These are phyloP conservation scores for Choristoneura fumiferana DNA, from an alignment of 1,140 invertebrate genomes.

Conservation along the genomic window DNA sequence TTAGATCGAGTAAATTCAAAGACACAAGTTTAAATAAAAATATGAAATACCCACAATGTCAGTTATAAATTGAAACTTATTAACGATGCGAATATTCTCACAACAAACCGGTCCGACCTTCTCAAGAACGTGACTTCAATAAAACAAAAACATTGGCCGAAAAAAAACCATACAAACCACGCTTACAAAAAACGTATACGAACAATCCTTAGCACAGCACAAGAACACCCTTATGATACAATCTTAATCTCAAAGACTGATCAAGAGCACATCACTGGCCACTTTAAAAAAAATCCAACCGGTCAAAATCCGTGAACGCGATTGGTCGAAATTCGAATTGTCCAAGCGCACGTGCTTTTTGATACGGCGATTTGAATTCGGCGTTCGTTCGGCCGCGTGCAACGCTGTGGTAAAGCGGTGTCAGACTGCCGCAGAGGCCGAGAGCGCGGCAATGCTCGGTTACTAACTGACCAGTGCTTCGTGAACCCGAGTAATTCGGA, in stretches of 20 bases:
- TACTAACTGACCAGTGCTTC: not conserved
- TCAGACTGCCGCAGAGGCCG: slow-evolving; percentile 7
- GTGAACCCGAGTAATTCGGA: not conserved
- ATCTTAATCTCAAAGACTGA: slow-evolving; percentile 8
- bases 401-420: not conserved
- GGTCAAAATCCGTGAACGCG: not conserved
- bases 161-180: slow-evolving; percentile 10
- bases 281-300: not conserved
- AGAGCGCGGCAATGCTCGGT: not conserved
- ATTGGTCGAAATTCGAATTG: slow-evolving; percentile 4
- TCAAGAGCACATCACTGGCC: slow-evolving; percentile 8
- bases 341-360: not conserved
- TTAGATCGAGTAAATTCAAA: too few relatives aligned
- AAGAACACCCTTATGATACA: slow-evolving; percentile 10
- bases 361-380: slow-evolving; percentile 7
- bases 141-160: not conserved
- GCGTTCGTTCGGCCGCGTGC: slow-evolving; percentile 5
- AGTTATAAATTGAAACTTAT: not conserved
- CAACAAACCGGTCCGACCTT: slow-evolving; percentile 16
- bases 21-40: too few relatives aligned
- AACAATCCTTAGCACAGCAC: not conserved
- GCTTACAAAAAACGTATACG: not conserved
- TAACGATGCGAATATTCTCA: slow-evolving; percentile 17
- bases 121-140: slow-evolving; percentile 19
- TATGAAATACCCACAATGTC: not conserved